Evolutionary conservation across 2,113 vertebrate genomes (phyloP).

Genomic region (Sander lucioperca): DNA sequence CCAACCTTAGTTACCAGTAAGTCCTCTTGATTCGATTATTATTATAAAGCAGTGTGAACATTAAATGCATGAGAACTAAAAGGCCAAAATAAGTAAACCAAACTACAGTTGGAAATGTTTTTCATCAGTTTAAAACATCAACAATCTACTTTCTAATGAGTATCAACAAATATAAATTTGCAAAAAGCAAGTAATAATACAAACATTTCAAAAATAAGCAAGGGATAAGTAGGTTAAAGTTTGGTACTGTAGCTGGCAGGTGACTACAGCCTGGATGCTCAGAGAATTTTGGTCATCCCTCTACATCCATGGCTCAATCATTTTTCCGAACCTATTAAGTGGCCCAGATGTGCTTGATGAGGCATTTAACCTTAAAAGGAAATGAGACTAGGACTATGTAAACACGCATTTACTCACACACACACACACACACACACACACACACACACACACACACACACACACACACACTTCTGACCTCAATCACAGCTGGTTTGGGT

Average conservation of each 20-base stretch:
- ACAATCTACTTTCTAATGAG: not conserved
- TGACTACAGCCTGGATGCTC: not conserved
- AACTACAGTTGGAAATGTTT: too few species aligned
- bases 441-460: slow-evolving; percentile 8
- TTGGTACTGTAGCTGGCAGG: not conserved
- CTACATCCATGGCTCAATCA: not conserved
- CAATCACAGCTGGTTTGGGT: slow-evolving; percentile 60
- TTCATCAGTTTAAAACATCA: not conserved
- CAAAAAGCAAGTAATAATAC: not conserved
- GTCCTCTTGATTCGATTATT: not conserved
- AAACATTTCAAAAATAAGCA: not conserved
- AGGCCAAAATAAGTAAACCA: not conserved
- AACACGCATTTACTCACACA: slow-evolving; percentile 43
- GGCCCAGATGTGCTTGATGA: slow-evolving; percentile 47
- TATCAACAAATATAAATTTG: not conserved
- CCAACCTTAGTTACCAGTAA: not conserved
- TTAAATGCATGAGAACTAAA: not conserved
- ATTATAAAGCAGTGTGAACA: not conserved
- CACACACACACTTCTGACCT: slow-evolving; percentile 55
- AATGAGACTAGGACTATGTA: slow-evolving; percentile 41
- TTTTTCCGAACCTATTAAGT: slow-evolving; percentile 19
- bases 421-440: not conserved
- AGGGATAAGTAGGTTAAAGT: not conserved
- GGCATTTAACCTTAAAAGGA: slow-evolving; percentile 64
- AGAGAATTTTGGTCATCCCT: not conserved